Conservation (phyloP, 1,140 invertebrate species). For the Elysia chlorotica region DNA sequence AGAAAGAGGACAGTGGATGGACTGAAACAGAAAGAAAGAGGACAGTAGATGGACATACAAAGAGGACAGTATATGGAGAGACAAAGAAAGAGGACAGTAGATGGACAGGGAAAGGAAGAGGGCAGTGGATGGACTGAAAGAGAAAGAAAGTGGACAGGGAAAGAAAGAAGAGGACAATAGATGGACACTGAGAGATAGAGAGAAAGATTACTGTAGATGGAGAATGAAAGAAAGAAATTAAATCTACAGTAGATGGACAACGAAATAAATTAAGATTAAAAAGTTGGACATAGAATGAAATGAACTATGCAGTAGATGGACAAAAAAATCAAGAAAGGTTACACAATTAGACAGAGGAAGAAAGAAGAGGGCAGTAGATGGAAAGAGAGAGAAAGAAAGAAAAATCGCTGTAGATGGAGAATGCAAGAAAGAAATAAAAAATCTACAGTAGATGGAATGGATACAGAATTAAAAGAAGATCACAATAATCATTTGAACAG, state of each 20-base stretch:
- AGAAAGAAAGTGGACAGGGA: background rate
- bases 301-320: background rate
- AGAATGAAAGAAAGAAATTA: background rate
- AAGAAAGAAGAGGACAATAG: background rate
- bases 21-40: constrained; percentile 36
- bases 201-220: background rate
- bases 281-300: background rate
- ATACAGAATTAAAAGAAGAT: background rate
- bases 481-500: background rate
- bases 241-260: background rate
- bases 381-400: background rate
- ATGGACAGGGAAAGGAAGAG: constrained; percentile 36
- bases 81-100: constrained; percentile 29
- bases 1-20: constrained; percentile 15
- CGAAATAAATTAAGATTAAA: background rate
- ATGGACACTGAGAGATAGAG: background rate
- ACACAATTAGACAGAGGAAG: background rate
- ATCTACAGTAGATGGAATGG: background rate
- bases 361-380: background rate
- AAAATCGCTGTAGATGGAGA: background rate
- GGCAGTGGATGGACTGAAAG: constrained; percentile 16
- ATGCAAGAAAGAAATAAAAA: background rate
- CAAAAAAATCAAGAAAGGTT: background rate
- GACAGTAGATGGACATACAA: constrained; percentile 23
- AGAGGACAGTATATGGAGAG: constrained; percentile 34